These are phyloP conservation scores for Oreochromis niloticus DNA, from an alignment of 2,113 vertebrate genomes.

Conservation along the genomic window DNA sequence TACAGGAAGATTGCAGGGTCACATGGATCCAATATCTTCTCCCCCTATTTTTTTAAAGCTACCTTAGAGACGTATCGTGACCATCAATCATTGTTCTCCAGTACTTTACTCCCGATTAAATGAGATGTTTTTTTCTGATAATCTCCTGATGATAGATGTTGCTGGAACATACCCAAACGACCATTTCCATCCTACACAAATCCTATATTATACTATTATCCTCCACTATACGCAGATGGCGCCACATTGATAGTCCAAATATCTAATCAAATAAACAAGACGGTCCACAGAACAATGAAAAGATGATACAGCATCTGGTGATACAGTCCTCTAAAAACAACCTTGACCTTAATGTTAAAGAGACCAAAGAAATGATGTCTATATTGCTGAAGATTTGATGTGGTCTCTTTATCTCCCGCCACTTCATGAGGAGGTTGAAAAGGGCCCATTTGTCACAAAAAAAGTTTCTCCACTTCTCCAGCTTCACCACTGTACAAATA, in stretches of 20 bases:
- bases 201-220: not conserved
- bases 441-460: not conserved
- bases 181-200: not conserved
- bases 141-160: not conserved
- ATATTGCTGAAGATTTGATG: not conserved
- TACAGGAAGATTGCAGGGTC: not conserved
- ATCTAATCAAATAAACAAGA: not conserved
- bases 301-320: not conserved
- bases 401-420: not conserved
- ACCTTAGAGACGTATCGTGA: not conserved
- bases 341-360: not conserved
- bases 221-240: not conserved
- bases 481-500: not conserved
- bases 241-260: not conserved
- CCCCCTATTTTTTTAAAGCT: not conserved
- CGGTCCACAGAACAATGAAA: not conserved
- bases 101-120: not conserved
- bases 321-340: not conserved
- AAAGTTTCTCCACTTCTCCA: not conserved
- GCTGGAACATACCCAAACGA: not conserved
- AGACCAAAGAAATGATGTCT: not conserved
- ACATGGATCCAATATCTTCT: not conserved
- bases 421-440: not conserved
- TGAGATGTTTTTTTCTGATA: not conserved
- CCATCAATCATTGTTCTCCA: not conserved